Percentiles rank a stretch among this genome's conserved stretches.
These are phyloP conservation scores for Sebastes taczanowskii DNA, from an alignment of 2,797 vertebrate genomes.

Conservation along the genomic window DNA sequence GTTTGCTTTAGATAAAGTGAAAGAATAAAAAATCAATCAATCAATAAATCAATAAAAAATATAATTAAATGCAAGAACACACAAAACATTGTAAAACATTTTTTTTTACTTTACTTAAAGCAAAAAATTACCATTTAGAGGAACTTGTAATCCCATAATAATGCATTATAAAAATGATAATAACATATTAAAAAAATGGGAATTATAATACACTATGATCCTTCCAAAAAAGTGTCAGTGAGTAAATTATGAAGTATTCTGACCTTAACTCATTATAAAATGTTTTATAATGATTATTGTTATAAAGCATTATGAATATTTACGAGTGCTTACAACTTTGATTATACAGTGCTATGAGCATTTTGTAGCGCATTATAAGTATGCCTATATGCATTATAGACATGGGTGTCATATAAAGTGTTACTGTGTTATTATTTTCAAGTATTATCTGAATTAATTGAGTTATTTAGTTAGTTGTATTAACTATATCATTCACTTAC, in stretches of 20 bases:
- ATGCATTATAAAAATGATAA: background rate
- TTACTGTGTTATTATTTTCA: background rate
- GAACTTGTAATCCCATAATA: background rate
- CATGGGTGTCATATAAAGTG: background rate
- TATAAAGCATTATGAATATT: background rate
- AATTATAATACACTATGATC: background rate
- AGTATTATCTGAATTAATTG: background rate
- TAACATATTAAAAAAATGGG: background rate
- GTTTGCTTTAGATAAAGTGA: background rate
- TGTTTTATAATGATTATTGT: background rate
- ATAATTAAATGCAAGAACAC: background rate
- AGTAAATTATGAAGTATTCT: background rate
- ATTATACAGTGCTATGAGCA: background rate
- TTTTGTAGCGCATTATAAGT: background rate
- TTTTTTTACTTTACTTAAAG: background rate
- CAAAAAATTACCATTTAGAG: background rate
- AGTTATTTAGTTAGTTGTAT: background rate
- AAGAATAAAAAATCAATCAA: background rate
- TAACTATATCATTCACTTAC: no score
- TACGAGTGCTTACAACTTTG: fast-evolving
- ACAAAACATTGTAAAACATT: background rate
- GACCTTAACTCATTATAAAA: background rate
- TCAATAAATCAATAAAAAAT: no score
- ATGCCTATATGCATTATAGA: background rate
- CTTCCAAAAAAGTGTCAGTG: no score